These are phyloP conservation scores for Thyatira batis DNA, from an alignment of 2,888 invertebrate genomes.

Conservation along the genomic window DNA sequence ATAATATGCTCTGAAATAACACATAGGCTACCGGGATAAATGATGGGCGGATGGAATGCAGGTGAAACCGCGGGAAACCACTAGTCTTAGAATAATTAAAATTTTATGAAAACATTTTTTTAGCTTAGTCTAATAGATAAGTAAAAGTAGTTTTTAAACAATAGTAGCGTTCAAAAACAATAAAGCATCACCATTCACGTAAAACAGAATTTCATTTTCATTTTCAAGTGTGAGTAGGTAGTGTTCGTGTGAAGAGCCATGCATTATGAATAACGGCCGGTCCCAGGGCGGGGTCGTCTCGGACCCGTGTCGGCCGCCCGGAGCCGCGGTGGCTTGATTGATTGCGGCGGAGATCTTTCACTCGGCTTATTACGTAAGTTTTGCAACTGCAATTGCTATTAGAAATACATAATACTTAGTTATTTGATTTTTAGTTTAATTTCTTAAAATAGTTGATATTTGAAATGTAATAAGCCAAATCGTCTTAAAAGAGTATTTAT, in stretches of 20 bases:
- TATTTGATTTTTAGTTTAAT: no score
- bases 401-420: conserved; percentile 11
- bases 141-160: neutral
- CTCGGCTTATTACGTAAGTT: conserved; percentile 19
- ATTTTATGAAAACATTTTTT: no score
- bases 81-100: no score
- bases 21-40: no score
- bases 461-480: no score
- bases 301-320: conserved; percentile 11
- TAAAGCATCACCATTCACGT: neutral
- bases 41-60: no score
- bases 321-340: conserved; percentile 49
- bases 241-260: conserved; percentile 49
- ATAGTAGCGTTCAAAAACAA: neutral
- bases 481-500: no score
- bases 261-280: conserved; percentile 55
- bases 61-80: no score
- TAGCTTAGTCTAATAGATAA: no score
- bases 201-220: conserved; percentile 31
- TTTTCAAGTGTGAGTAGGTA: conserved; percentile 21
- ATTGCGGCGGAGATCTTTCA: conserved; percentile 36
- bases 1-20: no score
- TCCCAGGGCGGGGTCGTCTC: conserved; percentile 29
- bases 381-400: conserved; percentile 4
- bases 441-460: no score